Base-by-base conservation (phyloP, 2,797 vertebrate species). In the Lophotriccus pileatus region DNA sequence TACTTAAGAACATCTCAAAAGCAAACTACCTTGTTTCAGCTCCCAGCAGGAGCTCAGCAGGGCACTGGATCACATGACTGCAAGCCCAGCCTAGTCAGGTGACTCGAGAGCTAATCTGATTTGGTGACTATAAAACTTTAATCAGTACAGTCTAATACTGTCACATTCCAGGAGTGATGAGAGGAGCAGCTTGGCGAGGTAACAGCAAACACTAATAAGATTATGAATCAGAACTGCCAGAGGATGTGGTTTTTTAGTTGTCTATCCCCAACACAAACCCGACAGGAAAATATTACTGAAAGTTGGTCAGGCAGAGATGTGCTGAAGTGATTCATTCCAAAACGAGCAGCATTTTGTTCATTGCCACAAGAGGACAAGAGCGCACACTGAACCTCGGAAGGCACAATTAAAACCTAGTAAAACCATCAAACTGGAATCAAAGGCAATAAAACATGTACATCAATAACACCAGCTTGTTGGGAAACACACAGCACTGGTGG, bases 21-120 rank as follows among this genome's bases (percentile, higher is more conserved):
- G 90, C 95, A 97, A 96, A 96, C 94, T 95, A 97, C 95, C 96
- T 97, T 96, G 96, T 95, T 89, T 94, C 91, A 44, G 91, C 59
- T 46, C 47, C 12, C 95, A 81, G 96, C 76, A 0, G 77, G 94
- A 69, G 50, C 95, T 28, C 95, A 87, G 90, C 94, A 74, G 96
- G 96, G 81, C 67, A 10, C 63, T 16, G 56, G 22, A 37, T 90
- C 95, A 96, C 93, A 93, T 90, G 95, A 96, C 75, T 34, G 67
- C 59, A 3, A 75, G 18, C 63, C 39, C 77, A 20, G 75, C 76
- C 93, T 22, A 52, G 58, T 95, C 97, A 97, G 96, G 77, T 97
- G 97, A 97, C 95, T 90, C 50, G 1, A 9, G 0, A 50, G 36
- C 56, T 97, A 97, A 98, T 92, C 96, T 96, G 79, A 95, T 97